phyloP scores from a whole-genome alignment of 1,140 invertebrate genomes.

The Cherax destructor region DNA sequence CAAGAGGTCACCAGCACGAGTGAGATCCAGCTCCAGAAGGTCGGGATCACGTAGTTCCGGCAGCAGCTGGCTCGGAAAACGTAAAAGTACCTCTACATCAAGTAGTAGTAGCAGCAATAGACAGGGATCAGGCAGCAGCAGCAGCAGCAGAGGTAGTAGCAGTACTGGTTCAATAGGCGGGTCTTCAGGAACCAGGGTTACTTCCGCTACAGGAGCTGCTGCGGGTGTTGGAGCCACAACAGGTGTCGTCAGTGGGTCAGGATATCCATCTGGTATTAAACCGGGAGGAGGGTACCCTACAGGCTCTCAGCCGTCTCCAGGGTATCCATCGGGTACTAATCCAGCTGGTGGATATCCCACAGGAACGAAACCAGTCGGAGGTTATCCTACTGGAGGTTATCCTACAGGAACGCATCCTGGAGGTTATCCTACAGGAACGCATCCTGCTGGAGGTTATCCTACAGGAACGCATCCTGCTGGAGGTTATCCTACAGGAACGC shows the following conservation, averaged over 20 bases:
- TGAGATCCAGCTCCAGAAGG: background rate
- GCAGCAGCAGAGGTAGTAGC: background rate
- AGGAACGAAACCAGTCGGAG: background rate
- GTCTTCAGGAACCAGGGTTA: background rate
- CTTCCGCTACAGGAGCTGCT: background rate
- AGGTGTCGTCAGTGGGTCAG: background rate
- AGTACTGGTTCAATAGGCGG: background rate
- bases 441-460: too few relatives aligned
- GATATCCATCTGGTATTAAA: slow-evolving; percentile 1
- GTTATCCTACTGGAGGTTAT: slow-evolving; percentile 7
- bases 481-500: too few relatives aligned
- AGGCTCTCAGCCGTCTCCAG: too few relatives aligned
- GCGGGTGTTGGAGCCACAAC: background rate
- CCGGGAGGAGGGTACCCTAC: background rate
- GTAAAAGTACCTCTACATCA: background rate
- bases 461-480: too few relatives aligned
- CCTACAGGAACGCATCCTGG: background rate
- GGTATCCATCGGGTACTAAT: background rate
- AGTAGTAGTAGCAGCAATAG: background rate
- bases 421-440: too few relatives aligned
- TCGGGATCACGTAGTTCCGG: background rate
- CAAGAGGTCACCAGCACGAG: background rate
- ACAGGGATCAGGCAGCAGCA: background rate
- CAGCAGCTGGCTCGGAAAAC: background rate
- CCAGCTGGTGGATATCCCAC: background rate